Base-by-base conservation (phyloP, 2,113 vertebrate genomes). In the Upupa epops region DNA sequence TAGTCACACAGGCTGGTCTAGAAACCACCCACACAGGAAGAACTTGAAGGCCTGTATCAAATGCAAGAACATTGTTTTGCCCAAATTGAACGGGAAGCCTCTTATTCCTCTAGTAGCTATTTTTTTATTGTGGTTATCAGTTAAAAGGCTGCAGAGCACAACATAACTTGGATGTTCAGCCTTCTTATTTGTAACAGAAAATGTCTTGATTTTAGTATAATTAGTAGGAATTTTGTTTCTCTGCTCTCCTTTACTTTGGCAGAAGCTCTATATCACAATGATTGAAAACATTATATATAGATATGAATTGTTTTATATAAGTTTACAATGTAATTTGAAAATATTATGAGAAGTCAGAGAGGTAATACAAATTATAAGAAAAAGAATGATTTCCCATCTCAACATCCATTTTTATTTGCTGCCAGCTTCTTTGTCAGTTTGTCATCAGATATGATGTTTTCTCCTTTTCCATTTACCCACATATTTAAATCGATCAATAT, bases 401-500 rank as follows among this genome's bases (percentile, higher is more conserved):
- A 16, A 3, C 20, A 91, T 76, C 19, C 40, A 14, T 71, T 86
- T 42, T 86, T 91, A 65, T 68, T 42, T 59, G n/a, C 59, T 95
- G 52, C 28, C 79, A 49, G 61, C n/a, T 9, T 89, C 31, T 92
- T 65, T 90, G 86, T 80, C 75, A 51, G 31, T 79, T 85, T 91
- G 32, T 68, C 48, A 84, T 40, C 56, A 29, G 16, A 87, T 19
- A 45, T 56, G 84, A 68, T 66, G n/a, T 18, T 89, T 89, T 94
- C 61, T 86, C 21, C 25, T 75, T 61, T 88, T 40, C 63, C 2
- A 2, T 72, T 94, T 37, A 16, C 29, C 87, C 64, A 61, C 22
- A 21, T 91, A 83, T 90, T 92, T 84, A 88, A 95, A 88, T 70
- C 65, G 49, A 68, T 91, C 56, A 66, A 84, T 97, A 88, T 92